Evolutionary conservation across 2,888 invertebrate species (phyloP).

Genomic region (Athripsodes cinereus): DNA sequence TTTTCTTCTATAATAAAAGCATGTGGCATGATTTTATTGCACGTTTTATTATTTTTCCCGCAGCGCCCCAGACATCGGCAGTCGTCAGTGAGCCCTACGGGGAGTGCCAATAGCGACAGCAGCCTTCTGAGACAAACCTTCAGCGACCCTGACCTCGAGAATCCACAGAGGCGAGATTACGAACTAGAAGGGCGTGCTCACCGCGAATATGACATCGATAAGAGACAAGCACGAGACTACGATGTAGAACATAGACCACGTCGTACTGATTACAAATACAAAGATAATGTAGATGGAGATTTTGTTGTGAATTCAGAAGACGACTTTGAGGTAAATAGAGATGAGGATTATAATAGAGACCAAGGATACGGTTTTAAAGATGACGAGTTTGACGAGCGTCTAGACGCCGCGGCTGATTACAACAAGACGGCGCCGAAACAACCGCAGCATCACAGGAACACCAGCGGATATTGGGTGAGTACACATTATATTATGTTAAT

Average conservation of each 20-base stretch:
- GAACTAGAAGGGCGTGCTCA: not conserved
- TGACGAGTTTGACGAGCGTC: slow-evolving; percentile 3
- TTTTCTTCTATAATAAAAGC: slow-evolving; percentile 2
- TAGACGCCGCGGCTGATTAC: slow-evolving; percentile 2
- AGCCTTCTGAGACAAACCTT: slow-evolving; percentile 15
- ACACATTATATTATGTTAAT: too few relatives aligned
- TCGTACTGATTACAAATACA: slow-evolving; percentile 1
- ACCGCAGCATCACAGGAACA: slow-evolving; percentile 6
- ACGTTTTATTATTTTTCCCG: slow-evolving; percentile 9
- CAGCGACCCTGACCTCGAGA: slow-evolving; percentile 6
- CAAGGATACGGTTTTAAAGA: not conserved
- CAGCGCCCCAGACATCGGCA: slow-evolving; percentile 16
- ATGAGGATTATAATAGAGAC: not conserved
- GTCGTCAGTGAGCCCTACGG: slow-evolving; percentile 7
- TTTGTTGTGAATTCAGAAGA: slow-evolving; percentile 2
- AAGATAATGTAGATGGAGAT: not conserved
- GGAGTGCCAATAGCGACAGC: slow-evolving; percentile 14
- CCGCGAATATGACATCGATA: not conserved
- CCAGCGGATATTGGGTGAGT: slow-evolving; percentile 17
- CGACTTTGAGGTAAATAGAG: slow-evolving; percentile 4
- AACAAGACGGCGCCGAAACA: not conserved
- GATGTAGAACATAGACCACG: not conserved
- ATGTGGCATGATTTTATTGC: slow-evolving; percentile 17
- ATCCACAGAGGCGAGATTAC: slow-evolving; percentile 2
- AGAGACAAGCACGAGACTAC: slow-evolving; percentile 1